Evolutionary conservation across 2,888 invertebrate species (phyloP).

Genomic region (Sphinx pinastri): DNA sequence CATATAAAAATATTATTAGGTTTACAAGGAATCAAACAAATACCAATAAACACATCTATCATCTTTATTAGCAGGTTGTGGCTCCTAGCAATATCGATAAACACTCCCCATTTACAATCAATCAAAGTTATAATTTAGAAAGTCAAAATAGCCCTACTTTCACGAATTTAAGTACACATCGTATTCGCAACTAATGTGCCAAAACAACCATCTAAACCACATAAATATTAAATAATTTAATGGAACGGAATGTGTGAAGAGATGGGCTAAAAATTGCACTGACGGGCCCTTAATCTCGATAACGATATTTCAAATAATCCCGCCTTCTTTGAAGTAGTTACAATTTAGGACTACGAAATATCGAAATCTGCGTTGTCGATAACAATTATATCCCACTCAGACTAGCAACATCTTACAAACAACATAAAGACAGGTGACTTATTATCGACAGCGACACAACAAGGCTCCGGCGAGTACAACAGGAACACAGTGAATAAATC

Average conservation of each 20-base stretch:
- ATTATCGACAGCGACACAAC: constrained; percentile 17
- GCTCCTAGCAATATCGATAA: constrained; percentile 15
- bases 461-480: constrained; percentile 10
- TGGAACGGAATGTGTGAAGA: constrained; percentile 57
- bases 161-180: constrained; percentile 49
- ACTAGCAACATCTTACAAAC: constrained; percentile 27
- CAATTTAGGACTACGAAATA: neutral
- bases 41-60: neutral
- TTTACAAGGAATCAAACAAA: constrained; percentile 9
- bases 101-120: constrained; percentile 10
- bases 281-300: constrained; percentile 14
- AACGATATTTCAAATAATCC: constrained; percentile 2
- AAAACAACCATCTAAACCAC: constrained; percentile 37
- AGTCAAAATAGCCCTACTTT: constrained; percentile 19
- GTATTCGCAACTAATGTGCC: constrained; percentile 38
- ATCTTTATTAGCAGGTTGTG: neutral
- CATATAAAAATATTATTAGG: too few species aligned
- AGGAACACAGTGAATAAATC: constrained; percentile 25
- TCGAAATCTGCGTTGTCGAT: constrained; percentile 16
- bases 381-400: constrained; percentile 22
- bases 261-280: constrained; percentile 31
- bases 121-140: constrained; percentile 16
- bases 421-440: constrained; percentile 26
- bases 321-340: neutral
- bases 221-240: constrained; percentile 39